Evolutionary conservation across 2,888 invertebrate genomes (phyloP).

Genomic region (Oligia fasciuncula): DNA sequence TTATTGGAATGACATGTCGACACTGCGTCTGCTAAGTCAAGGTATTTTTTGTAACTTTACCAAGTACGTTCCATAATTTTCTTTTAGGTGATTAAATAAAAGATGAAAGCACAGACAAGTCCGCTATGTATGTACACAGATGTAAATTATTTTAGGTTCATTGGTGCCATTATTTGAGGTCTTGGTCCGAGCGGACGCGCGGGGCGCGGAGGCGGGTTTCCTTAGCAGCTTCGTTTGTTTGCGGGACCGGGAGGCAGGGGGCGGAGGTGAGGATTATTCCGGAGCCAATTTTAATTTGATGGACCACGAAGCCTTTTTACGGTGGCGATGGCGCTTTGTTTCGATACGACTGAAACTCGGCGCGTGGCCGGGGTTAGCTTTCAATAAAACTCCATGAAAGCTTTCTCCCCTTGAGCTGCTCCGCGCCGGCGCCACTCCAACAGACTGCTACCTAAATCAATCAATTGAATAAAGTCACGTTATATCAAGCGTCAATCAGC

Average conservation of each 20-base stretch:
- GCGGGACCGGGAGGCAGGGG: neutral
- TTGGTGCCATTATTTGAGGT: slow-evolving; percentile 27
- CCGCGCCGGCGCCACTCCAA: too few species aligned
- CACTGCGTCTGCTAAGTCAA: neutral
- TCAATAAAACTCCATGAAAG: neutral
- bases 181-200: neutral
- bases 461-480: neutral
- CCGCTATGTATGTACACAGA: neutral
- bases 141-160: slow-evolving; percentile 10
- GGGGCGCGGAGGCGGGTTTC: too few species aligned
- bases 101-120: neutral
- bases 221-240: slow-evolving; percentile 19
- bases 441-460: neutral
- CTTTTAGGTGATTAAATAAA: neutral
- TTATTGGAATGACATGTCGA: neutral
- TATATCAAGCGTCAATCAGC: neutral
- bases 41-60: neutral
- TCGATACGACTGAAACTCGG: slow-evolving; percentile 13
- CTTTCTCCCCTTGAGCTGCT: neutral
- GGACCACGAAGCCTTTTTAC: slow-evolving; percentile 23
- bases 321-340: slow-evolving; percentile 21
- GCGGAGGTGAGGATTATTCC: slow-evolving; percentile 28
- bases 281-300: slow-evolving; percentile 44
- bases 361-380: neutral
- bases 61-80: neutral